Conservation (phyloP, 1,140 invertebrate genomes). For the Cardiocondyla obscurior region DNA sequence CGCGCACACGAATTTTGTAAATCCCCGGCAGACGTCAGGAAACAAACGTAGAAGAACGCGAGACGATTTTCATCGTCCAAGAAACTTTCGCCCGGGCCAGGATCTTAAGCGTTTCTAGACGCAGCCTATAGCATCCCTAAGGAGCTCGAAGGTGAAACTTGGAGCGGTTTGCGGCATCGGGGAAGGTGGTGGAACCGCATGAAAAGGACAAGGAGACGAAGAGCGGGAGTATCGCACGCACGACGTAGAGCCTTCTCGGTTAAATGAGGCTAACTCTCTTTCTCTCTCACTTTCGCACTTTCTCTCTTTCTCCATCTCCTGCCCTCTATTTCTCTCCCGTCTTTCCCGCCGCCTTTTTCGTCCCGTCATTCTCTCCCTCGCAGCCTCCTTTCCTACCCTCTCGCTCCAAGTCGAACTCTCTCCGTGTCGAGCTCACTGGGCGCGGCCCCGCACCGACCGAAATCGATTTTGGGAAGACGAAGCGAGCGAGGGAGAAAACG, state of each 20-base stretch:
- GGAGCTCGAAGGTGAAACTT: slow-evolving; percentile 44
- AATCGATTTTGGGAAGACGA: slow-evolving; percentile 83
- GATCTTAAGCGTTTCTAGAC: slow-evolving; percentile 18
- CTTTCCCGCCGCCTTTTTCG: slow-evolving; percentile 18
- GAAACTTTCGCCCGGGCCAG: background rate
- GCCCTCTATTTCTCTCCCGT: background rate
- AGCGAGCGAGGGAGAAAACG: slow-evolving; percentile 67
- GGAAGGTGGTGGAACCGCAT: slow-evolving; percentile 15
- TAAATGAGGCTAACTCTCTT: slow-evolving; percentile 80
- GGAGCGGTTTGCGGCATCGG: slow-evolving; percentile 37
- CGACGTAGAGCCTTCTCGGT: slow-evolving; percentile 77
- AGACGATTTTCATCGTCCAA: slow-evolving; percentile 2
- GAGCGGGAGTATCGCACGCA: slow-evolving; percentile 70
- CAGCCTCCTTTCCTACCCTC: slow-evolving; percentile 26
- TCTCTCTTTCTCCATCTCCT: background rate
- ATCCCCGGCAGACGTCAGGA: slow-evolving; percentile 3
- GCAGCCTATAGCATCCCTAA: slow-evolving; percentile 22
- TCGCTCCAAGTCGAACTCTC: slow-evolving; percentile 70
- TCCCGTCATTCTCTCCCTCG: slow-evolving; percentile 28
- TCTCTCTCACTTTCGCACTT: slow-evolving; percentile 16
- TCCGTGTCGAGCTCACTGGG: slow-evolving; percentile 75
- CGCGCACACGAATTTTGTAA: background rate
- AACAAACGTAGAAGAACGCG: slow-evolving; percentile 30
- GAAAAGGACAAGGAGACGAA: slow-evolving; percentile 58
- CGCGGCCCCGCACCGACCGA: slow-evolving; percentile 77